Percentiles rank a stretch among this genome's conserved stretches.
Evolutionary conservation across 2,113 vertebrate species (phyloP).

Genomic region (Sinosuthora webbiana): DNA sequence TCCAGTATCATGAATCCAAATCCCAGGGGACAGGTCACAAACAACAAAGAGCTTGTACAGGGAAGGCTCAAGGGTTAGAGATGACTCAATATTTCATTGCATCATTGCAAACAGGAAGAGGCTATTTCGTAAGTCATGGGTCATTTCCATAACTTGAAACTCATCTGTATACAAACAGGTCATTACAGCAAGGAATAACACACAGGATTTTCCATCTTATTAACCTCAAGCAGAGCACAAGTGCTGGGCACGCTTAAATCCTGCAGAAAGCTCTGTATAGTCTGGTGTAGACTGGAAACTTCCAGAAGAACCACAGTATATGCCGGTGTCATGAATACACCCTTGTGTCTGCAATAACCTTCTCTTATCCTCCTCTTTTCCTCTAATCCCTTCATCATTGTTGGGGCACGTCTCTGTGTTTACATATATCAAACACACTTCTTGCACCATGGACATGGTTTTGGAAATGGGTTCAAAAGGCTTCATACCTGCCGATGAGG

Average conservation of each 20-base stretch:
- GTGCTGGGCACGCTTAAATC: background rate
- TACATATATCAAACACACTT: background rate
- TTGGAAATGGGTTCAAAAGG: background rate
- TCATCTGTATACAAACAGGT: background rate
- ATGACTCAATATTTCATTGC: background rate
- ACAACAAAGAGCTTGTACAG: background rate
- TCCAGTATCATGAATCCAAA: background rate
- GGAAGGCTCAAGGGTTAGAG: background rate
- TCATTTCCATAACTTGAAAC: background rate
- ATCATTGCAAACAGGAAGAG: slow-evolving; percentile 19
- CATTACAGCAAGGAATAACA: background rate
- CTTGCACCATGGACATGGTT: rapidly evolving
- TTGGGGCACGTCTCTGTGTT: background rate
- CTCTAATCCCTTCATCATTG: background rate
- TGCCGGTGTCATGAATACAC: background rate
- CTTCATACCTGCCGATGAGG: background rate
- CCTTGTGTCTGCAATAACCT: background rate
- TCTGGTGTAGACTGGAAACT: background rate
- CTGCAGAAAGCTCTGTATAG: background rate
- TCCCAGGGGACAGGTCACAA: background rate
- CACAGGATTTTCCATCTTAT: background rate
- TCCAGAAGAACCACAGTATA: background rate
- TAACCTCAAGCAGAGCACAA: background rate
- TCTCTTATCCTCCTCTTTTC: background rate
- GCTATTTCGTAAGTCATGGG: background rate